These are phyloP conservation scores for Ardeotis arabs DNA, from an alignment of 2,113 vertebrate species.

Conservation along the genomic window DNA sequence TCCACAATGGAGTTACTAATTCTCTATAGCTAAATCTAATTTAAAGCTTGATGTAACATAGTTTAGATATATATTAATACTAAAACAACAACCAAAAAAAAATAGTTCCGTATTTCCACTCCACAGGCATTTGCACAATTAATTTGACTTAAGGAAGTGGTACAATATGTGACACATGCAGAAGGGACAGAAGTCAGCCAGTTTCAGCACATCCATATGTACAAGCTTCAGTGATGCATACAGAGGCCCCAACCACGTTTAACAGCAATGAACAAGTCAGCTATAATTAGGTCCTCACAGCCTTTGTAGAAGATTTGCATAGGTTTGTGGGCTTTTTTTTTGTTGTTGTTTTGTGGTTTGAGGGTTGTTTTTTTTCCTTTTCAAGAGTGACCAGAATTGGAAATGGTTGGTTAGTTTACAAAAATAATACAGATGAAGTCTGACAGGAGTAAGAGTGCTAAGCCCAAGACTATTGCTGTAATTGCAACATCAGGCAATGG, in stretches of 20 bases:
- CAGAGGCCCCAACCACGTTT: not conserved
- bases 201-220: not conserved
- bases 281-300: not conserved
- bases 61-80: not conserved
- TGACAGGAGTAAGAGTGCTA: not conserved
- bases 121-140: not conserved
- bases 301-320: not conserved
- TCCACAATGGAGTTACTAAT: not conserved
- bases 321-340: not conserved
- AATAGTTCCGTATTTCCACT: not conserved
- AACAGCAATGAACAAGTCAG: not conserved
- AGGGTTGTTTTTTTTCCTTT: not conserved
- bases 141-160: not conserved
- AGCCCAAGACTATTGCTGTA: not conserved
- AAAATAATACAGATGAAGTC: not conserved
- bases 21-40: rapidly evolving
- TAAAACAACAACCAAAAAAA: not conserved
- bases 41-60: not conserved
- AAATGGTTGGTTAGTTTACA: not conserved
- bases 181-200: not conserved
- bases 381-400: not conserved
- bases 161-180: rapidly evolving
- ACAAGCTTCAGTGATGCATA: not conserved
- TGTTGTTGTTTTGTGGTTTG: no score
- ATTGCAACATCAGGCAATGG: not conserved